phyloP scores from a whole-genome alignment of 2,888 invertebrate genomes.

The Cetonia aurata region DNA sequence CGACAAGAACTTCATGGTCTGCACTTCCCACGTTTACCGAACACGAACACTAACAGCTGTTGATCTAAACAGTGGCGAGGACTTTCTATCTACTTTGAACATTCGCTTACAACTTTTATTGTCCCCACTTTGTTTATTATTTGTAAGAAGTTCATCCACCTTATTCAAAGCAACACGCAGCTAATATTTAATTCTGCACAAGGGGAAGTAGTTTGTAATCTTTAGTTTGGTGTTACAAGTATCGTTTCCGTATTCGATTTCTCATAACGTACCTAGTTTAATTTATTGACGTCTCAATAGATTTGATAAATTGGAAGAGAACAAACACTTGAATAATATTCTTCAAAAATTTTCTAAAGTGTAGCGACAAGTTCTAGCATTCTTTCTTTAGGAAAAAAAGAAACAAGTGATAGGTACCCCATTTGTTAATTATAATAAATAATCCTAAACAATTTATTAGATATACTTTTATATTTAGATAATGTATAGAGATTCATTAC shows the following conservation, averaged over 20 bases:
- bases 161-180: conserved; percentile 43
- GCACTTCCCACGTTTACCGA: conserved; percentile 58
- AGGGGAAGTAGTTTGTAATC: conserved; percentile 2
- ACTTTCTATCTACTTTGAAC: conserved; percentile 61
- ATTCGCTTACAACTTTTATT: conserved; percentile 53
- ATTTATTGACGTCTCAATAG: too few species aligned
- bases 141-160: conserved; percentile 59
- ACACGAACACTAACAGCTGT: conserved; percentile 55
- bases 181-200: conserved; percentile 1
- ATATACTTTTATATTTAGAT: too few species aligned
- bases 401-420: too few species aligned
- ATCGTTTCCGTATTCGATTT: conserved; percentile 3
- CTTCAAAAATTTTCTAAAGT: too few species aligned
- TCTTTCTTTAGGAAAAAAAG: too few species aligned
- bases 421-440: too few species aligned
- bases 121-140: conserved; percentile 57
- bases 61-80: conserved; percentile 56
- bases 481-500: too few species aligned
- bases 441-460: too few species aligned
- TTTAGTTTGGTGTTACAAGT: background rate
- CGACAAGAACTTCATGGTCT: conserved; percentile 57
- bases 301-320: too few species aligned
- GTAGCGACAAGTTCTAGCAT: too few species aligned
- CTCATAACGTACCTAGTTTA: background rate
- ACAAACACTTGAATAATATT: too few species aligned